phyloP scores from a whole-genome alignment of 1,140 invertebrate species.

The Diprion similis region DNA sequence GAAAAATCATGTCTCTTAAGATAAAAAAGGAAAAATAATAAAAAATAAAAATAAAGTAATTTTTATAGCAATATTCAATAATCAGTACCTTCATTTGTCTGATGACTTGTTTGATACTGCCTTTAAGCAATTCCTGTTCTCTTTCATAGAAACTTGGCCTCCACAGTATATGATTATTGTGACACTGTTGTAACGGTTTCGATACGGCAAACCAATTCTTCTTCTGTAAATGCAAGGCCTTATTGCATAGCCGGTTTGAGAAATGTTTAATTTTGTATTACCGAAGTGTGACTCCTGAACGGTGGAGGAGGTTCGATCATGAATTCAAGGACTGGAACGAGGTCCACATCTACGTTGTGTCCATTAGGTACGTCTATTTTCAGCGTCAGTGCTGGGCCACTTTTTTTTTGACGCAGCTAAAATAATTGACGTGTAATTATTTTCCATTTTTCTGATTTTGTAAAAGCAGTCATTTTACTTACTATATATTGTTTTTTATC shows the following conservation, averaged over 20 bases:
- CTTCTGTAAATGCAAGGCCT: not conserved
- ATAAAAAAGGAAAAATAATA: slow-evolving; percentile 8
- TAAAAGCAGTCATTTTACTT: not conserved
- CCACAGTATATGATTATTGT: slow-evolving; percentile 27
- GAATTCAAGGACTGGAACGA: slow-evolving; percentile 60
- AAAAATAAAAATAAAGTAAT: too few species aligned
- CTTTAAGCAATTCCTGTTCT: slow-evolving; percentile 35
- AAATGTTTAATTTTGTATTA: not conserved
- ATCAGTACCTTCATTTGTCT: slow-evolving; percentile 37
- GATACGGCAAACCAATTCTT: slow-evolving; percentile 35
- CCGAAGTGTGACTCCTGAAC: not conserved
- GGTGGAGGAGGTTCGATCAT: slow-evolving; percentile 22
- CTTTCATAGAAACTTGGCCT: slow-evolving; percentile 36
- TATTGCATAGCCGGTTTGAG: not conserved
- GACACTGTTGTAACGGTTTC: slow-evolving; percentile 26
- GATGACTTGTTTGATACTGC: slow-evolving; percentile 37
- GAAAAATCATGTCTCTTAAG: not conserved
- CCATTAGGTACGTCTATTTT: slow-evolving; percentile 30
- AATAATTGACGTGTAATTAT: slow-evolving; percentile 17
- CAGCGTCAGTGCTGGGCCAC: slow-evolving; percentile 61
- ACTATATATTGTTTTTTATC: slow-evolving; percentile 10
- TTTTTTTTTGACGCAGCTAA: slow-evolving; percentile 48
- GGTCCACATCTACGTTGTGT: slow-evolving; percentile 51
- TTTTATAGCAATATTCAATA: not conserved
- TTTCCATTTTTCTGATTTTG: not conserved